Conservation (phyloP, 2,888 invertebrate genomes). For the Lamellibrachia columna region DNA sequence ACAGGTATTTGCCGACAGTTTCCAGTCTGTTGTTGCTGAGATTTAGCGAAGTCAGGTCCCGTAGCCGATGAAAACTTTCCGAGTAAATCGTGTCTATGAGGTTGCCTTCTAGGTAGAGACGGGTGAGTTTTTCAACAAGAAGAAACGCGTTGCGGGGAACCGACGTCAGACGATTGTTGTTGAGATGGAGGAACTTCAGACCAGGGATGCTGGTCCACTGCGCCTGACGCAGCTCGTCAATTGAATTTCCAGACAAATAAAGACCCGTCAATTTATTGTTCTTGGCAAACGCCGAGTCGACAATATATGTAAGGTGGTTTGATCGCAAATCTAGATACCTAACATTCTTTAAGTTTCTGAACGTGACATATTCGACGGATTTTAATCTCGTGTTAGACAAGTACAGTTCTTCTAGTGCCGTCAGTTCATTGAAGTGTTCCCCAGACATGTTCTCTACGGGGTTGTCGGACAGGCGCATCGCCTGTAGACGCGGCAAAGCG, state of each 20-base stretch:
- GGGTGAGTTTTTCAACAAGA: not conserved
- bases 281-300: not conserved
- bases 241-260: not conserved
- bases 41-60: slow-evolving; percentile 22
- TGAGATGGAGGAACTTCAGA: not conserved
- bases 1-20: not conserved
- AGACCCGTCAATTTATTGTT: not conserved
- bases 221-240: not conserved
- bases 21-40: not conserved
- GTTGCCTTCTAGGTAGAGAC: slow-evolving; percentile 18
- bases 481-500: not conserved
- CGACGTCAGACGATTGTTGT: slow-evolving; percentile 16
- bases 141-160: slow-evolving; percentile 19
- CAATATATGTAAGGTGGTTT: not conserved
- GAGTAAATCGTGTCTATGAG: slow-evolving; percentile 17
- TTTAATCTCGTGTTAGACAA: not conserved
- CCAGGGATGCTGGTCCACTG: not conserved
- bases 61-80: slow-evolving; percentile 19
- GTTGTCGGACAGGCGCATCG: slow-evolving; percentile 17
- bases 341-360: not conserved
- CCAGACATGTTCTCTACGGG: not conserved
- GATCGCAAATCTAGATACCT: not conserved
- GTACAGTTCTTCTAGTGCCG: slow-evolving; percentile 17
- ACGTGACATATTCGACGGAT: not conserved
- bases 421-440: not conserved